Evolutionary conservation across 2,888 invertebrate genomes (phyloP).

Genomic region (Neria commutata): DNA sequence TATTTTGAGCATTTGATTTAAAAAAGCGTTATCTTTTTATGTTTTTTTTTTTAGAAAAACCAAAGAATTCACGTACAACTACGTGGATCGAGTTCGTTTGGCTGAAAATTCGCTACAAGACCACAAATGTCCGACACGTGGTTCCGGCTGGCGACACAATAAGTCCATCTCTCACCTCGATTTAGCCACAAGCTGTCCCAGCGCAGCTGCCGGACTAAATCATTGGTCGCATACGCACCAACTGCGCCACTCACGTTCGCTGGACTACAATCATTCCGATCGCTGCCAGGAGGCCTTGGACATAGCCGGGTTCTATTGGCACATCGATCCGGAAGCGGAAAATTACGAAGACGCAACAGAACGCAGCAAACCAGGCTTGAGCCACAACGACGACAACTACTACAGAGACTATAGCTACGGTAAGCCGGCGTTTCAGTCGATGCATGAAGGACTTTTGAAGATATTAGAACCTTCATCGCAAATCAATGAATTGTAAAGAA

Average conservation of each 20-base stretch:
- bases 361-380: constrained; percentile 28
- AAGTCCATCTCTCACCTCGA: constrained; percentile 64
- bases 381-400: constrained; percentile 1
- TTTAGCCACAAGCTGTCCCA: constrained; percentile 63
- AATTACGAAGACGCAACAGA: constrained; percentile 12
- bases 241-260: constrained; percentile 57
- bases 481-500: too few relatives aligned
- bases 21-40: constrained; percentile 9
- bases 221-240: constrained; percentile 52
- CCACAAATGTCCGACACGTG: constrained; percentile 49
- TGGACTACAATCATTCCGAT: constrained; percentile 55
- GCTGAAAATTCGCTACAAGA: constrained; percentile 49
- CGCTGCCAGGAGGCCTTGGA: constrained; percentile 52
- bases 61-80: constrained; percentile 60
- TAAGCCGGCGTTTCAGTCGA: too few relatives aligned
- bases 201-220: constrained; percentile 53
- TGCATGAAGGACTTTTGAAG: too few relatives aligned
- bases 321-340: constrained; percentile 55
- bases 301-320: constrained; percentile 60
- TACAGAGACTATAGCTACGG: constrained; percentile 23
- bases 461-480: too few relatives aligned
- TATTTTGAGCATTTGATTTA: too few relatives aligned
- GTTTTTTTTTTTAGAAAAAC: constrained; percentile 40
- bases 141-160: constrained; percentile 62
- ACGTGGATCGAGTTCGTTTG: constrained; percentile 62